phyloP scores from a whole-genome alignment of 2,888 invertebrate species.

The Holacanthella duospinosa region DNA sequence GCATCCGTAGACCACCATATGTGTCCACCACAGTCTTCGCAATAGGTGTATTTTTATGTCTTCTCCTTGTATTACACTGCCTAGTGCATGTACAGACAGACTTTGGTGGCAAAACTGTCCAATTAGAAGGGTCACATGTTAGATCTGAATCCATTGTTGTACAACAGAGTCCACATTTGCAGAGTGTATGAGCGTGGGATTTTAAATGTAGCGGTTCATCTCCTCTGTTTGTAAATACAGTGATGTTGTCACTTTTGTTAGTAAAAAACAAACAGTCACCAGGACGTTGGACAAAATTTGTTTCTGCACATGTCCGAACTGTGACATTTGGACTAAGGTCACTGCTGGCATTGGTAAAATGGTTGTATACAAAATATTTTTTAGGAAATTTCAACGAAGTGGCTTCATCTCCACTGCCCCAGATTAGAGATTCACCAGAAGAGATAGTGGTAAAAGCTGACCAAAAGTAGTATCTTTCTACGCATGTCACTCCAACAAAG shows the following conservation, averaged over 20 bases:
- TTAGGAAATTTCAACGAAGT: constrained; percentile 16
- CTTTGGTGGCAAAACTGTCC: background rate
- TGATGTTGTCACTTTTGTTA: background rate
- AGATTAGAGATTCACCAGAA: constrained; percentile 27
- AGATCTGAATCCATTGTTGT: background rate
- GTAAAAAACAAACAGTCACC: background rate
- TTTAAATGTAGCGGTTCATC: background rate
- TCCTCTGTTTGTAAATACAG: background rate
- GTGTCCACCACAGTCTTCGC: too few species aligned
- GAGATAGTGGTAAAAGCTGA: constrained; percentile 14
- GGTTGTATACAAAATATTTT: constrained; percentile 22
- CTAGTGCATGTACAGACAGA: background rate
- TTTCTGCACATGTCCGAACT: background rate
- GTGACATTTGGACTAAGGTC: background rate
- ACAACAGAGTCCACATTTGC: background rate
- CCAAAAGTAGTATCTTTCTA: constrained; percentile 30
- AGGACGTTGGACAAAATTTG: background rate
- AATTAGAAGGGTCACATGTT: background rate
- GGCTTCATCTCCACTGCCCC: constrained; percentile 13
- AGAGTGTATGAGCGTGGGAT: background rate
- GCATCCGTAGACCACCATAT: background rate
- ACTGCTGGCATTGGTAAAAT: constrained; percentile 14
- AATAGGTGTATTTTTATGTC: too few species aligned
- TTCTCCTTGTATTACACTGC: too few species aligned
- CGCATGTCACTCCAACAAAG: constrained; percentile 24